Evolutionary conservation across 2,888 invertebrate species (phyloP).

Genomic region (Diarsia dahlii): DNA sequence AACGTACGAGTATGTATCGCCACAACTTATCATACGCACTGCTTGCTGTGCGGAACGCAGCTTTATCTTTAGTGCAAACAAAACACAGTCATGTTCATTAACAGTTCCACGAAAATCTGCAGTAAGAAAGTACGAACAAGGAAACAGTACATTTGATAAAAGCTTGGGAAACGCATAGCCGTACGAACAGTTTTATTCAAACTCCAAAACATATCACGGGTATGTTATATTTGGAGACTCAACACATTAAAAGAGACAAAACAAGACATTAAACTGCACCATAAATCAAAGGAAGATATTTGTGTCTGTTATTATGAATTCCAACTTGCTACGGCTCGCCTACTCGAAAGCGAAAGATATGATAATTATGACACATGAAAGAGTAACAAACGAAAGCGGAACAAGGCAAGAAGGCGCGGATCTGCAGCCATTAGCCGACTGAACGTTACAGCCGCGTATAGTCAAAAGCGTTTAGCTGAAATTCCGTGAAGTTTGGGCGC

Average conservation of each 20-base stretch:
- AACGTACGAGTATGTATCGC: not conserved
- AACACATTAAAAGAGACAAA: slow-evolving; percentile 11
- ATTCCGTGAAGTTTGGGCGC: slow-evolving; percentile 50
- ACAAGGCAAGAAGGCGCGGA: slow-evolving; percentile 11
- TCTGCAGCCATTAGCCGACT: slow-evolving; percentile 29
- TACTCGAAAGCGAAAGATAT: slow-evolving; percentile 4
- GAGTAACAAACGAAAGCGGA: slow-evolving; percentile 25
- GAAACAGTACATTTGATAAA: slow-evolving; percentile 4
- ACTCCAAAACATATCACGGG: not conserved
- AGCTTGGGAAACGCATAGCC: not conserved
- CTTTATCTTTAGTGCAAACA: not conserved
- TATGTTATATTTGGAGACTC: slow-evolving; percentile 4
- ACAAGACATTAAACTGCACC: slow-evolving; percentile 7
- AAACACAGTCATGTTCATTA: not conserved
- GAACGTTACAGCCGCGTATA: slow-evolving; percentile 47
- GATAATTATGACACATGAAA: slow-evolving; percentile 20
- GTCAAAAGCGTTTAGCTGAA: slow-evolving; percentile 56
- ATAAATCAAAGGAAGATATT: slow-evolving; percentile 22
- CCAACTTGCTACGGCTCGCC: slow-evolving; percentile 10
- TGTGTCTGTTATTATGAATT: slow-evolving; percentile 14
- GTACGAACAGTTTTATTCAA: not conserved
- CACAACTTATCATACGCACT: slow-evolving; percentile 6
- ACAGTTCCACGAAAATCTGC: not conserved
- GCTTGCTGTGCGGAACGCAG: not conserved
- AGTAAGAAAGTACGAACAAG: not conserved